Evolutionary conservation across 1,140 invertebrate species (phyloP), one percentile per base, ranked within the genome.

Genomic region (Lasioglossum baleicum): DNA sequence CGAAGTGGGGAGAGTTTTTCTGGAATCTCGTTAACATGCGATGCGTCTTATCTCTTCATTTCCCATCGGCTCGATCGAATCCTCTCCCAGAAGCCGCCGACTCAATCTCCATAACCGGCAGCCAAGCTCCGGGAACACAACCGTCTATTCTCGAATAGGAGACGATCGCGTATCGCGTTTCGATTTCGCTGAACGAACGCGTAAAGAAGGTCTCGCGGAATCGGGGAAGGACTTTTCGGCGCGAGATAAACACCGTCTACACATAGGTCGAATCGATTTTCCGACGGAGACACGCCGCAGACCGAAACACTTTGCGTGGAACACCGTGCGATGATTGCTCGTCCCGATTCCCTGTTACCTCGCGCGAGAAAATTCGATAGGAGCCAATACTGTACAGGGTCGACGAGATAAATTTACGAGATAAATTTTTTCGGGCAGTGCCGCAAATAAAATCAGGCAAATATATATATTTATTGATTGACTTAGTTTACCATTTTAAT

Each of bases 111-210:
- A 40, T 70, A 66, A 66, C 42, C 65, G 44, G 10, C n/a, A 2
- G n/a, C 35, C 7, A 31, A 56, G 40, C n/a, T 11, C 53, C 42
- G 65, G 2, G 65, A 66, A 48, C 42, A 63, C 40, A 48, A n/a
- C 65, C 65, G 64, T 48, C 42, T 48, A 48, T 42, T 48, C 22
- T n/a, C 65, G n/a, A 66, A 66, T 66, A 66, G n/a, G 10, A n/a
- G n/a, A 66, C 42, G 65, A 66, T 66, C 65, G 10, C 42, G 17
- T 66, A 66, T 66, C 65, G 42, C 65, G 65, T 66, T 66, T 66
- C 65, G 65, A 66, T 66, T 66, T 66, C 42, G 42, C 65, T n/a
- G 44, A 66, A 66, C 65, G 65, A 66, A 66, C 8, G 42, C 65
- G n/a, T 20, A 15, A 48, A 26, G 48, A 66, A 26, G n/a, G 7